phyloP scores from a whole-genome alignment of 2,113 vertebrate species.

The Phaethon lepturus region DNA sequence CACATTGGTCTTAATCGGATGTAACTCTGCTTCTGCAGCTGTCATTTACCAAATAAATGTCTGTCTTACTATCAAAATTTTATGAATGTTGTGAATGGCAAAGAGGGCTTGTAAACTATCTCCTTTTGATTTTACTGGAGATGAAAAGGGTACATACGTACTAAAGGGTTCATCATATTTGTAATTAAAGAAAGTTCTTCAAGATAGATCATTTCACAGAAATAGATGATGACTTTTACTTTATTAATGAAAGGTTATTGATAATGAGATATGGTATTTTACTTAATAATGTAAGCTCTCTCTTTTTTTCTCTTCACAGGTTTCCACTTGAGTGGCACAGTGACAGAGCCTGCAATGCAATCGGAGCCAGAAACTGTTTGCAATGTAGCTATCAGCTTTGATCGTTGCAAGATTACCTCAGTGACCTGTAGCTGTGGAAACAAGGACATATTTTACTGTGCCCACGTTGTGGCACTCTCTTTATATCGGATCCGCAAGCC shows the following conservation, averaged over 20 bases:
- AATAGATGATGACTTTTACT: not conserved
- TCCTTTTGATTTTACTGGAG: not conserved
- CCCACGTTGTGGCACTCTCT: constrained; percentile 96
- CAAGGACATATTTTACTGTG: constrained; percentile 99
- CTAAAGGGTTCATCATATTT: not conserved
- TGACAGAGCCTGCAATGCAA: constrained; percentile 92
- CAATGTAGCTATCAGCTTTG: constrained; percentile 98
- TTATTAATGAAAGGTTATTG: not conserved
- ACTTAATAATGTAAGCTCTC: not conserved
- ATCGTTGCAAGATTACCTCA: constrained; percentile 99
- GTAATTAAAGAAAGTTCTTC: not conserved
- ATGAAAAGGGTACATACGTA: not conserved
- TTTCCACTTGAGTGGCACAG: constrained; percentile 97
- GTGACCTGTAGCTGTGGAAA: constrained; percentile 98
- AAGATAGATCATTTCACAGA: not conserved
- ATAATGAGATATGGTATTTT: not conserved
- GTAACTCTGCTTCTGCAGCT: not conserved
- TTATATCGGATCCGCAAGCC: constrained; percentile 98
- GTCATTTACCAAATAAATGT: not conserved
- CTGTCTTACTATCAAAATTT: not conserved
- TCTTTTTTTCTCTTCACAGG: constrained; percentile 71
- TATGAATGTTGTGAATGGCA: not conserved
- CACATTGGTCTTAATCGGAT: not conserved
- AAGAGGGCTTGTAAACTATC: not conserved
- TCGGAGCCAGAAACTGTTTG: constrained; percentile 94